Evolutionary conservation across 2,113 vertebrate species (phyloP).

Genomic region (Gobio gobio): DNA sequence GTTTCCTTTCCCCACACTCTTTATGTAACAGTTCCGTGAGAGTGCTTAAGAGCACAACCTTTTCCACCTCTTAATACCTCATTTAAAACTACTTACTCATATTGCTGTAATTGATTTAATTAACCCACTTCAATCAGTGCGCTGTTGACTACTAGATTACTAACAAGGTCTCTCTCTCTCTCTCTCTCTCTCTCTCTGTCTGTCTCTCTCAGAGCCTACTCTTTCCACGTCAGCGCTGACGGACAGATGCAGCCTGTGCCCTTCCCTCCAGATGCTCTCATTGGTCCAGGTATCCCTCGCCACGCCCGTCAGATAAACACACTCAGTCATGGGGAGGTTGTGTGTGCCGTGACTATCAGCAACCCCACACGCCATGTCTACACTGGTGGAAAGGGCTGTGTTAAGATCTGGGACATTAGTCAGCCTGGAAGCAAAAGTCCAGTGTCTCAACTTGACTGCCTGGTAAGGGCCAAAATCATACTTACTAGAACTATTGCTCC

Average conservation of each 20-base stretch:
- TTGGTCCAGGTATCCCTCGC: constrained; percentile 90
- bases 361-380: constrained; percentile 94
- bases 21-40: constrained; percentile 2
- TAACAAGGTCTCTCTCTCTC: constrained; percentile 7
- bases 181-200: constrained; percentile 12
- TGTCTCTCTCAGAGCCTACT: constrained; percentile 83
- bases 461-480: constrained; percentile 70
- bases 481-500: not conserved
- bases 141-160: constrained; percentile 33
- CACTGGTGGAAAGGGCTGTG: constrained; percentile 93
- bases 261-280: constrained; percentile 91
- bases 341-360: constrained; percentile 93
- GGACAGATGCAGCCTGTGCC: constrained; percentile 96
- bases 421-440: constrained; percentile 95
- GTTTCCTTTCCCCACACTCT: not conserved
- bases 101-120: constrained; percentile 50
- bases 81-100: constrained; percentile 42
- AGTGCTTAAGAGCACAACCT: constrained; percentile 35
- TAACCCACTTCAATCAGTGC: constrained; percentile 38
- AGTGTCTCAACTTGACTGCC: constrained; percentile 94
- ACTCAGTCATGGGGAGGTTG: constrained; percentile 92
- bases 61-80: constrained; percentile 40
- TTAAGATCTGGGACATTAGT: constrained; percentile 97
- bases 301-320: constrained; percentile 95
- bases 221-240: constrained; percentile 92